Conservation (phyloP, 37 sponge, comb jelly and placozoan species). For the Axinella damicornis region DNA sequence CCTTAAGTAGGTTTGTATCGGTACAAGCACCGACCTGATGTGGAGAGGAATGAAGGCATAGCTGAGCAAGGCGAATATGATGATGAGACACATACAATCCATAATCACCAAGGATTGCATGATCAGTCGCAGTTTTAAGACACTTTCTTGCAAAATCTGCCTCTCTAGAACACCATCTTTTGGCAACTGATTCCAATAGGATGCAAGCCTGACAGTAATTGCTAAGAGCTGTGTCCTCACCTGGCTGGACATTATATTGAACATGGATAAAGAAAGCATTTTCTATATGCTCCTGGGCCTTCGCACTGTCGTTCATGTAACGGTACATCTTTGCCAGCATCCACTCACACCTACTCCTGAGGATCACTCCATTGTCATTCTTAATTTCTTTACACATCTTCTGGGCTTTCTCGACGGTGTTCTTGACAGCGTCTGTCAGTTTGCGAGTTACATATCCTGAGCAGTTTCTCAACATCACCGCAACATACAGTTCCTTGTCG, state of each 20-base stretch:
- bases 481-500: not conserved
- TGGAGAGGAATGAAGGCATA: conserved; percentile 14
- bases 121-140: not conserved
- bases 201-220: conserved; percentile 30
- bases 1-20: not conserved
- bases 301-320: not conserved
- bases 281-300: conserved; percentile 7
- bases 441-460: not conserved
- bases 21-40: not conserved
- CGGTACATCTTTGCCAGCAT: conserved; percentile 6
- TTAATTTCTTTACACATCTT: no score
- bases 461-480: not conserved
- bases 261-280: not conserved
- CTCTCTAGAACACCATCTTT: not conserved
- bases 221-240: conserved; percentile 12
- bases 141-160: not conserved
- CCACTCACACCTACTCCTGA: conserved; percentile 8
- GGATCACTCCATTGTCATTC: no score
- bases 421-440: not conserved
- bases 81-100: conserved; percentile 19
- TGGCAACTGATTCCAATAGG: not conserved
- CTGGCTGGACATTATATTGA: not conserved
- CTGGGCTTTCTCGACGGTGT: not conserved
- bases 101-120: conserved; percentile 10
- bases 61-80: conserved; percentile 9